phyloP scores from a whole-genome alignment of 2,113 vertebrate genomes.

The Osmerus eperlanus region DNA sequence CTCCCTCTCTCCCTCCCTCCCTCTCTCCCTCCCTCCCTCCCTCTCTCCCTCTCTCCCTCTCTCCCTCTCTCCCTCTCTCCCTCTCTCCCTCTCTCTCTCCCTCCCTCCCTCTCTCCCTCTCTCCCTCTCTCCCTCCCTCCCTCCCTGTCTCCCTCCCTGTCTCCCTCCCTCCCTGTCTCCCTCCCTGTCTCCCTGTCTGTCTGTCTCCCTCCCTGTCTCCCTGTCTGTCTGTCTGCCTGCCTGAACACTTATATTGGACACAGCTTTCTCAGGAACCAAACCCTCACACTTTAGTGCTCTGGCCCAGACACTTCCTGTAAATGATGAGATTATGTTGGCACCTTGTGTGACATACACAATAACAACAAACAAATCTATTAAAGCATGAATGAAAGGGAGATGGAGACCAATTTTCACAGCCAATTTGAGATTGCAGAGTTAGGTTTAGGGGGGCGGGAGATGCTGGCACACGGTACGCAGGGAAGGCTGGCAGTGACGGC shows the following conservation, averaged over 20 bases:
- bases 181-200: too few species aligned
- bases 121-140: too few species aligned
- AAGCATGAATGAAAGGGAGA: conserved; percentile 69
- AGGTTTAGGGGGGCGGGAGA: conserved; percentile 39
- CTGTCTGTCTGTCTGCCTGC: neutral
- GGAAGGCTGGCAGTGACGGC: conserved; percentile 61
- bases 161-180: neutral
- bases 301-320: conserved; percentile 40
- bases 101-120: too few species aligned
- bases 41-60: neutral
- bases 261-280: conserved; percentile 4
- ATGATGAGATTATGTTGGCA: conserved; percentile 58
- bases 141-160: neutral
- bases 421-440: conserved; percentile 65
- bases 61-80: neutral
- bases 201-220: too few species aligned
- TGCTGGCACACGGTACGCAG: conserved; percentile 64
- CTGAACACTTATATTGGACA: neutral
- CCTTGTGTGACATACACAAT: conserved; percentile 63
- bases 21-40: neutral
- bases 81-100: too few species aligned
- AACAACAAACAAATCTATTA: conserved; percentile 65
- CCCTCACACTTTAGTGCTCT: conserved; percentile 31
- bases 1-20: too few species aligned
- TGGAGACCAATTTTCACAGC: conserved; percentile 67